phyloP scores from a whole-genome alignment of 2,888 invertebrate genomes.

The Beris morrisii region DNA sequence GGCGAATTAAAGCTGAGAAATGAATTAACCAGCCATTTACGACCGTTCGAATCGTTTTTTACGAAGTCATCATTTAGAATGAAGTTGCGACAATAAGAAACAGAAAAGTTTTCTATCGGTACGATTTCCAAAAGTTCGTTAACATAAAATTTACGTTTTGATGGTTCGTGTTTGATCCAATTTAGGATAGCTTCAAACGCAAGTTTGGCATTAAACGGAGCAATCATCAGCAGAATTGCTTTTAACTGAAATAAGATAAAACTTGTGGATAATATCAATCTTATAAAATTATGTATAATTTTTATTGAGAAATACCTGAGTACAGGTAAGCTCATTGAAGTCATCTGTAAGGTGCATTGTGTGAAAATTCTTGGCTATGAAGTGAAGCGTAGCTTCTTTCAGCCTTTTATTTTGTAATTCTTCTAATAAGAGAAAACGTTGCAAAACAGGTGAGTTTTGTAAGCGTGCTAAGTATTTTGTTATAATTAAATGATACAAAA shows the following conservation, averaged over 20 bases:
- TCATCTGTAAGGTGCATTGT: not conserved
- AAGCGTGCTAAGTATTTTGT: too few species aligned
- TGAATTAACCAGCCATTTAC: conserved; percentile 23
- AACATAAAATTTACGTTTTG: conserved; percentile 6
- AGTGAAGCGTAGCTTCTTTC: too few species aligned
- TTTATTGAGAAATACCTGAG: not conserved
- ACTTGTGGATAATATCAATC: not conserved
- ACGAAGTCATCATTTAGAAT: conserved; percentile 17
- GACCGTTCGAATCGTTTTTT: conserved; percentile 12
- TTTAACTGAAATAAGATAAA: conserved; percentile 9
- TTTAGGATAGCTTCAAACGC: conserved; percentile 1
- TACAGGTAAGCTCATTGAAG: conserved; percentile 7
- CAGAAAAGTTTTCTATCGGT: not conserved
- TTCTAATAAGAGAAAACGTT: not conserved
- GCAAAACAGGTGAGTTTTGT: not conserved
- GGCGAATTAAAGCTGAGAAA: conserved; percentile 19
- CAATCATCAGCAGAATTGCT: conserved; percentile 9
- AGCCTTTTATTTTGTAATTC: not conserved
- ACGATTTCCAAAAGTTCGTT: conserved; percentile 19
- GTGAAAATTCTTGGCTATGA: not conserved
- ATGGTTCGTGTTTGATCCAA: conserved; percentile 21
- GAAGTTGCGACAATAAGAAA: conserved; percentile 4
- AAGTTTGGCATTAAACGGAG: conserved; percentile 1
- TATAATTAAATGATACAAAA: too few species aligned
- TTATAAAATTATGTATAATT: not conserved